Base-by-base conservation (phyloP, 1,140 invertebrate species). In the Drosophila bifasciata region DNA sequence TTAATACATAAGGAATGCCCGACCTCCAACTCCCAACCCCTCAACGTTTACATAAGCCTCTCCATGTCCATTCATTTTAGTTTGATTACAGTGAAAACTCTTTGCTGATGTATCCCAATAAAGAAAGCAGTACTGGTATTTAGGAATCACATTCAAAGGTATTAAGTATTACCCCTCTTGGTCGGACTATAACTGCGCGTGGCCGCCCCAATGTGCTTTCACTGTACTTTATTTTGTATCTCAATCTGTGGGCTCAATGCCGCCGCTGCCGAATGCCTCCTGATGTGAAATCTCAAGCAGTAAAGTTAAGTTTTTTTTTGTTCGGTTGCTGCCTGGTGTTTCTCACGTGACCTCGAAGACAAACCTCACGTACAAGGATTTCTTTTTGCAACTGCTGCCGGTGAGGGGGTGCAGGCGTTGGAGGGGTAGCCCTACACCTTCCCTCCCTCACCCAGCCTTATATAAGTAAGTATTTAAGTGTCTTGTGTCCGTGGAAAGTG, bases 331-430 rank as follows among this genome's bases (percentile, higher is more conserved):
- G 28, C 16, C 55, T 71, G 46, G 67, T 57, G 66, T 76, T 86
- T 75, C 76, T 77, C 60, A 70, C 70, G 71, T 88, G 83, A 88
- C 83, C 83, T 88, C 83, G 23, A 88, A 88, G 62, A 48, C 71
- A 88, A 88, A 88, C 83, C 83, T 88, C 83, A 88, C 83, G 83
- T 86, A 88, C 78, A 86, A 89, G 79, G 83, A 88, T 88, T 89
- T 88, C 70, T 57, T 74, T 73, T 63, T 43, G 17, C 32, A 60
- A 74, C 40, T 71, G 68, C 70, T 72, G 60, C 51, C 36, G 23
- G 0, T 7, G 23, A 4, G 32, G 11, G 32, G 32, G 11, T 13
- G 11, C 32, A 4, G 11, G 6, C 23, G 6, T 25, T 25, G 23
- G 23, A 28, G 64, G 67, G 58, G 19, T 28, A 43, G 68, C 43